Base-by-base conservation (phyloP, 2,113 vertebrate species). In the Anolis carolinensis region DNA sequence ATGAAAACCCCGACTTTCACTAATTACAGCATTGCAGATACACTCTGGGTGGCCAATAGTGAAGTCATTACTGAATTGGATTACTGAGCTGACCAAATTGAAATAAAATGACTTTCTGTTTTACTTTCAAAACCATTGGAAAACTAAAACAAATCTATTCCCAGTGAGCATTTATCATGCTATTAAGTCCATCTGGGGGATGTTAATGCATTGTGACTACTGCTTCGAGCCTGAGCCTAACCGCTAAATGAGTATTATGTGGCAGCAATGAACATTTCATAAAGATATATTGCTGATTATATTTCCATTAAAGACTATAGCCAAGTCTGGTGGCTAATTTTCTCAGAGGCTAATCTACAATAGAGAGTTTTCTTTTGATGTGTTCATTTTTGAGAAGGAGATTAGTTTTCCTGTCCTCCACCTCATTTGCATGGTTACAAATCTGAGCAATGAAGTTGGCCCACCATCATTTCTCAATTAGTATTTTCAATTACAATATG, bases 301-400 rank as follows among this genome's bases (percentile, higher is more conserved):
- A 94, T 95, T 96, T 95, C 95, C 94, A 96, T 96, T 96, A 95
- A 91, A 95, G 86, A 89, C 81, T 76, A 94, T 65, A 94, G 91
- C 87, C 91, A 94, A 87, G 85, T 88, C 94, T 94, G 92, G 93
- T 81, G 95, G 87, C 88, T 94, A 92, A 95, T 95, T 95, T 86
- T 96, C 85, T 93, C 88, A 91, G 50, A 74, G 84, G 83, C 90
- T 94, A 89, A 90, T 92, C 77, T 84, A 85, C 87, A 84, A 91
- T 86, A 83, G 89, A 14, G 34, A 92, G 76, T 78, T 90, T 90
- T 78, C 86, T 88, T 79, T 83, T 92, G 85, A 81, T 88, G 87
- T 90, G 73, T 90, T 93, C 91, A 91, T 79, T 44, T 18, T 65
- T 75, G 63, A 91, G 81, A 89, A 91, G 74, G 44, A 81, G 36